Base-by-base conservation (phyloP, 64 coral and sea anemone species). In the Montipora efflorescens region DNA sequence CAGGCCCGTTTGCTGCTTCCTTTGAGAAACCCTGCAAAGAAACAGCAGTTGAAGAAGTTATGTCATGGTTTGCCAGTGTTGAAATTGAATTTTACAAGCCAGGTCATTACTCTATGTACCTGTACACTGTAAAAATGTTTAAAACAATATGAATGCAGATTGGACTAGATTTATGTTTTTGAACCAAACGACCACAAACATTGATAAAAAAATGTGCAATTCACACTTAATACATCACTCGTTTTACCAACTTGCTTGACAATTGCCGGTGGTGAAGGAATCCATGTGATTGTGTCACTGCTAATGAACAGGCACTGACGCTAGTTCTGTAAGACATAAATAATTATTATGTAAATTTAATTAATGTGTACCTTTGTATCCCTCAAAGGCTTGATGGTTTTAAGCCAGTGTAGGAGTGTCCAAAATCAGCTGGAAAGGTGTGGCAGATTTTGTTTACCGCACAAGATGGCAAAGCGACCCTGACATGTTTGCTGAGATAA, bases 11-110 rank as follows among this genome's bases (percentile, higher is more conserved):
- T 9, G n/a, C 52, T 25, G 79, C 50, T 81, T 81, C 79, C 51
- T 81, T 81, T 12, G 51, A 81, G n/a, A 81, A 81, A 59, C 79
- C 79, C 79, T 81, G 50, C 51, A 81, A 81, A 59, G n/a, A 81
- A 59, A 81, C 79, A 81, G 79, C 79, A 81, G 79, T 81, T 4
- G 53, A 81, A 59, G 12, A 81, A 5, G 44, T 48, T 81, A 11
- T 57, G 6, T 57, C 53, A 57, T 11, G 5, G 53, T 57, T 57
- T 57, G 53, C 53, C 2, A 57, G 53, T 11, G 11, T 8, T 57
- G 3, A 57, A 57, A 57, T 1, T 6, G 53, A 57, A 57, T 57
- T 36, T 36, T 36, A 57, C 6, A 57, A 6, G 6, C 53, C 6
- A 57, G 53, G 53, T 57, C 53, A 57, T 57, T 57, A 57, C 11